Evolutionary conservation across 2,888 invertebrate species (phyloP), one percentile per base, ranked within the genome.

Genomic region (Acrobasis consociella): DNA sequence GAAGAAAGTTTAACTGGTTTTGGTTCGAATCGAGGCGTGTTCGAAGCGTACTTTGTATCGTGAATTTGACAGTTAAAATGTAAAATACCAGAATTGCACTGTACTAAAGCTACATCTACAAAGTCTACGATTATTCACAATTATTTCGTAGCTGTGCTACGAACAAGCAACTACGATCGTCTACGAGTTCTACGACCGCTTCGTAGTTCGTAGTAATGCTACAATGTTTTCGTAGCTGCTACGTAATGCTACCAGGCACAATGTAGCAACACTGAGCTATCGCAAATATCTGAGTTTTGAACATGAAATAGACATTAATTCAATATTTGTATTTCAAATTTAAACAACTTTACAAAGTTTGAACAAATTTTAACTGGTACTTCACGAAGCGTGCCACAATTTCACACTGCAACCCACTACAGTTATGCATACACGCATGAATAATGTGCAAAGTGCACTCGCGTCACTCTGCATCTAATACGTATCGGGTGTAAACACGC

Each of bases 401-500:
- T 51, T 22, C 11, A 17, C 11, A 51, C 3, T 22, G 51, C 9
- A 11, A 51, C 9, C 10, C 2, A 31, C 52, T 11, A 8, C 15
- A 53, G 37, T 53, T 56, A 55, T 61, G 65, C 31, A 49, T 42
- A 60, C 52, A 22, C 46, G 62, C 55, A 60, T n/a, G 49, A 38
- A 39, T 64, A 50, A 50, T 50, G 55, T 39, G 31, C 49, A 63
- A 50, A 62, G 62, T 62, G 58, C 62, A 58, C 64, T 62, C 51
- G 53, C 56, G 60, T 64, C 64, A 59, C 60, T 61, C 39, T 38
- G 15, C 55, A 53, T 60, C 39, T 38, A 42, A 39, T 42, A 60
- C 50, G 56, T 66, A 69, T 64, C 61, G 64, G 65, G 72, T 70
- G 79, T 77, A 77, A 80, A 80, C 76, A 79, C 72, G 72, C 70